phyloP scores from a whole-genome alignment of 2,888 invertebrate genomes.

The Sarcophaga rosellei region DNA sequence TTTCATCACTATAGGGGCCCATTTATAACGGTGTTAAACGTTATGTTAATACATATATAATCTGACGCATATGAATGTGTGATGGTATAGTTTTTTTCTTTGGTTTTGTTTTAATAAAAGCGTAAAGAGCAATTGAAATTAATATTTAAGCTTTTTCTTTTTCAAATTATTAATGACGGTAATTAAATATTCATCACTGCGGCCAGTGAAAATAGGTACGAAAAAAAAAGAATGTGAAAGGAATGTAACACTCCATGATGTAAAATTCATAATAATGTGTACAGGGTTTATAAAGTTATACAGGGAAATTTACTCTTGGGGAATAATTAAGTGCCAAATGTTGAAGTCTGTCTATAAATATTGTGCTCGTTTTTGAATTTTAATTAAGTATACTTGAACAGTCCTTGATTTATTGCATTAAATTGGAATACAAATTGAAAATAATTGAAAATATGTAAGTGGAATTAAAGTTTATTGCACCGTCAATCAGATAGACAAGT shows the following conservation, averaged over 20 bases:
- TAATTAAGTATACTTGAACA: too few species aligned
- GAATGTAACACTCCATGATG: constrained; percentile 12
- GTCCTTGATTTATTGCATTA: too few species aligned
- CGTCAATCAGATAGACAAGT: too few species aligned
- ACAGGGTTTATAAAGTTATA: constrained; percentile 12
- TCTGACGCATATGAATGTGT: neutral
- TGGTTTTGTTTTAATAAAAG: constrained; percentile 67
- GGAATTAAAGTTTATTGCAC: too few species aligned
- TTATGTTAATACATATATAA: neutral
- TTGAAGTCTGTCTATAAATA: neutral
- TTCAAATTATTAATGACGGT: constrained; percentile 38
- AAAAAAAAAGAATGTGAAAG: constrained; percentile 1
- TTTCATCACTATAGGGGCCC: constrained; percentile 39
- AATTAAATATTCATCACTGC: constrained; percentile 52
- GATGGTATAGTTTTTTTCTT: constrained; percentile 53
- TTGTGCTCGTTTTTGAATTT: neutral
- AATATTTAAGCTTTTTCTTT: constrained; percentile 38
- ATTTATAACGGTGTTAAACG: constrained; percentile 51
- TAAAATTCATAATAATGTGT: neutral
- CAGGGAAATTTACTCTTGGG: constrained; percentile 42
- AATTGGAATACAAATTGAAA: too few species aligned
- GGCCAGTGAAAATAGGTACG: neutral
- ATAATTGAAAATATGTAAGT: too few species aligned
- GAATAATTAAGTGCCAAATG: neutral
- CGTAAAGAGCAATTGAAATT: constrained; percentile 42